Base-by-base conservation (phyloP, 2,113 vertebrate genomes). In the Takifugu bimaculatus region DNA sequence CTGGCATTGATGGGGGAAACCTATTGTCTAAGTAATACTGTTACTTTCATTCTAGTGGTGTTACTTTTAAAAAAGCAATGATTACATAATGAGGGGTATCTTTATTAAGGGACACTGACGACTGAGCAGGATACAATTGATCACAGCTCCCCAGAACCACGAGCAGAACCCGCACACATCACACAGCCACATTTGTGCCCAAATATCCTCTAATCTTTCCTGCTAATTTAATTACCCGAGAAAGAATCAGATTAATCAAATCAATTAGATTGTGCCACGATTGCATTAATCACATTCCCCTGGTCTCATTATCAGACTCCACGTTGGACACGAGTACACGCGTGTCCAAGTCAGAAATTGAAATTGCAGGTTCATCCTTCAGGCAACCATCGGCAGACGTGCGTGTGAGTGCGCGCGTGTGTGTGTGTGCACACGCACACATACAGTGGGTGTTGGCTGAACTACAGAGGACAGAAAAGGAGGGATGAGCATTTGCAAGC, bases 401-500 rank as follows among this genome's bases (percentile, higher is more conserved):
- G 44, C 28, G 12, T 65, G 60, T 45, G n/a, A 50, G 15, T 63
- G 26, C 53, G 52, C 57, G 48, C 47, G 26, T 60, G 27, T 29
- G 26, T 49, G 65, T 51, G 55, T 51, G 45, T 44, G 3, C 26
- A 7, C 32, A 70, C n/a, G 26, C 61, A 59, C n/a, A 20, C 61
- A 59, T 68, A 11, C 68, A 63, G 69, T 71, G 51, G 74, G 60
- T 68, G 66, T 43, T 70, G 72, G 72, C 72, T 65, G 50, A 78
- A 78, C 60, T 72, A 60, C 74, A 80, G 77, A 81, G 76, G 75
- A 74, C 29, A 32, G 76, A 85, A 81, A 78, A 68, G 80, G 77
- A 80, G 77, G 82, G 77, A 86, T 88, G 87, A 88, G 88, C 87
- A 83, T 90, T 89, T 75, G 81, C 82, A 88, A 78, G 75, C 85